phyloP scores from a whole-genome alignment of 2,888 invertebrate species.

The Ophion obscuratus region DNA sequence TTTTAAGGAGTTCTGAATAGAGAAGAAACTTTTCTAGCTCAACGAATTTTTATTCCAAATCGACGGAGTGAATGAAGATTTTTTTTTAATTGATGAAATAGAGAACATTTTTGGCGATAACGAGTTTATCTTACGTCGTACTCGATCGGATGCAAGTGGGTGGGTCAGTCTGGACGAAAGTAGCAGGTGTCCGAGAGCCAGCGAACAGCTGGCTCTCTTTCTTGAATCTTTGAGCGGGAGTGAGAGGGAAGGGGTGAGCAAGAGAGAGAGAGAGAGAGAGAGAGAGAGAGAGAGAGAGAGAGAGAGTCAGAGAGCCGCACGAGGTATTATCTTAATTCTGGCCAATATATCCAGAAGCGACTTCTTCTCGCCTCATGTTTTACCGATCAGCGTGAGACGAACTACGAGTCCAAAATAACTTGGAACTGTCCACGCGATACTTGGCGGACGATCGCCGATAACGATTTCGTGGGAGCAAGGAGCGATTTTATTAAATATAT shows the following conservation, averaged over 20 bases:
- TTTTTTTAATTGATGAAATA: too few species aligned
- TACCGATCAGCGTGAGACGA: constrained; percentile 63
- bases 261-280: too few species aligned
- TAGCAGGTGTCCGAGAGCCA: constrained; percentile 44
- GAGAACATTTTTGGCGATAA: too few species aligned
- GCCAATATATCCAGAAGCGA: constrained; percentile 44
- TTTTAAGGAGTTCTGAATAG: too few species aligned
- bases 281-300: not conserved
- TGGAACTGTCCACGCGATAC: not conserved
- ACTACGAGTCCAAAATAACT: constrained; percentile 55
- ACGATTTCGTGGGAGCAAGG: not conserved
- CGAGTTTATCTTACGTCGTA: not conserved
- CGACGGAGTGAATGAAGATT: too few species aligned
- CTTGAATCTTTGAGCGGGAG: constrained; percentile 2
- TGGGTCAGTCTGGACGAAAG: not conserved
- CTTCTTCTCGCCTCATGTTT: constrained; percentile 61
- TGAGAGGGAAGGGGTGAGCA: not conserved
- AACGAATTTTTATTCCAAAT: too few species aligned
- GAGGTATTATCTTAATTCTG: constrained; percentile 54
- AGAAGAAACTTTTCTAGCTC: too few species aligned
- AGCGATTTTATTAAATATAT: too few species aligned
- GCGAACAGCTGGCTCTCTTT: not conserved
- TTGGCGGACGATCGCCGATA: not conserved
- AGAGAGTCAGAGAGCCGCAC: not conserved
- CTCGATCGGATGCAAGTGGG: not conserved